Evolutionary conservation across 2,797 vertebrate species (phyloP).

Genomic region (Xiphophorus birchmanni): DNA sequence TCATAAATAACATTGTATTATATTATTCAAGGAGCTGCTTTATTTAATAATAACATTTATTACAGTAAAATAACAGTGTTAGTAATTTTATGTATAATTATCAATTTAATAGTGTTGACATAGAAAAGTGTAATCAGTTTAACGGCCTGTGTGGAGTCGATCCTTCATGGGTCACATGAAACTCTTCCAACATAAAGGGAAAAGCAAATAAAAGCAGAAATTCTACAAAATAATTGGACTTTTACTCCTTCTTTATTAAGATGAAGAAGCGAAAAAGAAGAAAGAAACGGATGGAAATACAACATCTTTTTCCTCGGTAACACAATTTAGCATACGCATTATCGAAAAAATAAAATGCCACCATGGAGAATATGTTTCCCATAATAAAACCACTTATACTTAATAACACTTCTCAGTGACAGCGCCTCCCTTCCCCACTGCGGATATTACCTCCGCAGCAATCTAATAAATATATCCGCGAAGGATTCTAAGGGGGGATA

Average conservation of each 20-base stretch:
- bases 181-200: background rate
- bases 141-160: background rate
- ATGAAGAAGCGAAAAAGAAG: constrained; percentile 10
- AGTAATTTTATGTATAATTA: background rate
- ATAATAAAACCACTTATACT: constrained; percentile 86
- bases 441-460: constrained; percentile 86
- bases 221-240: background rate
- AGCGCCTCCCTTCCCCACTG: constrained; percentile 81
- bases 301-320: constrained; percentile 79
- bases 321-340: constrained; percentile 82
- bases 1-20: background rate
- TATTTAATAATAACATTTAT: background rate
- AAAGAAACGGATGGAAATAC: constrained; percentile 58
- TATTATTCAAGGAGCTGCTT: background rate
- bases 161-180: background rate
- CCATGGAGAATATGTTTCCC: constrained; percentile 83
- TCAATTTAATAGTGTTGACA: background rate
- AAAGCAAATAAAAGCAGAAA: background rate
- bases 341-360: constrained; percentile 82
- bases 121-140: background rate
- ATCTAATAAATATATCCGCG: constrained; percentile 88
- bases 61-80: background rate
- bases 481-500: constrained; percentile 85
- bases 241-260: background rate
- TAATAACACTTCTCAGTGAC: constrained; percentile 85